A percentile compares a stretch with the other conserved stretches of the same genome.
These are phyloP conservation scores for Trisateles emortualis DNA, from an alignment of 2,888 invertebrate genomes.

Conservation along the genomic window DNA sequence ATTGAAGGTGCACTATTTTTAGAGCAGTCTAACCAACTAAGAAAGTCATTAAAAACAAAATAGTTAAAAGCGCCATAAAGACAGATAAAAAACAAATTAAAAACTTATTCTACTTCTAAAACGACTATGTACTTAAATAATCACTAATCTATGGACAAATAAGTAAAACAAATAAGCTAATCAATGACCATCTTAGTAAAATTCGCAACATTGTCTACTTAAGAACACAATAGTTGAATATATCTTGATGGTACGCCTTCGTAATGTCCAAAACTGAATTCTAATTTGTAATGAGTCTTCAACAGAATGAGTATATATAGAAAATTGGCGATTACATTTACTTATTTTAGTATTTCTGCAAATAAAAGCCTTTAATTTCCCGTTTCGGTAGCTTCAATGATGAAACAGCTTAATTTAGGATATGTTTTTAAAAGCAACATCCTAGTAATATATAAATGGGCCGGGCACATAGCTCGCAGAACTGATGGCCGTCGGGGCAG, in stretches of 20 bases:
- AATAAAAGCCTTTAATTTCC: neutral
- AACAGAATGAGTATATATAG: neutral
- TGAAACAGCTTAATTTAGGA: no score
- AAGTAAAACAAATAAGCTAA: neutral
- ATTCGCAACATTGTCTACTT: conserved; percentile 15
- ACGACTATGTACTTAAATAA: conserved; percentile 9
- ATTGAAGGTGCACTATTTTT: no score
- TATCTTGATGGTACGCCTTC: neutral
- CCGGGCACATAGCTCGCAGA: no score
- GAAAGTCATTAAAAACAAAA: no score
- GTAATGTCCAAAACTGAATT: neutral
- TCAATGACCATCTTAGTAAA: conserved; percentile 3
- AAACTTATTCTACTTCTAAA: neutral
- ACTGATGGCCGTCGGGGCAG: no score
- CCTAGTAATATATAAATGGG: no score
- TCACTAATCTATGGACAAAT: conserved; percentile 13
- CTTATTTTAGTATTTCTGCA: neutral
- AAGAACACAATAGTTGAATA: neutral
- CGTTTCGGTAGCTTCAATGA: neutral
- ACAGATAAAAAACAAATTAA: neutral
- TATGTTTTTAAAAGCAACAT: no score
- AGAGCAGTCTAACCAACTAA: no score
- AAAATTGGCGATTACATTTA: neutral
- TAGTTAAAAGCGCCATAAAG: no score
- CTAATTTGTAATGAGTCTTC: neutral